Base-by-base conservation (phyloP, 1,140 invertebrate species). In the Drosophila melanica region DNA sequence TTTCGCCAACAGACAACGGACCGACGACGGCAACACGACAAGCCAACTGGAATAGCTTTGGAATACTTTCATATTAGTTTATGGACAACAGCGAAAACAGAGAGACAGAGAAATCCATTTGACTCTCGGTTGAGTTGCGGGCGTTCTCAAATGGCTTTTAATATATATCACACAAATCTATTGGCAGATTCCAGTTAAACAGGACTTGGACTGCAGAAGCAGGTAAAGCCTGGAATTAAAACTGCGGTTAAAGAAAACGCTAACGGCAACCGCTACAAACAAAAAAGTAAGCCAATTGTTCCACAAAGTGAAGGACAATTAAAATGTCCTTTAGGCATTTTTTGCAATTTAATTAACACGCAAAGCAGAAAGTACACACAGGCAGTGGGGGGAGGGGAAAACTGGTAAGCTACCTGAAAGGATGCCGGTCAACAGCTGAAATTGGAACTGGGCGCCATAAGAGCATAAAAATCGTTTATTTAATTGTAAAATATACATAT, bases 401-500 rank as follows among this genome's bases (percentile, higher is more conserved):
- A 18, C 27, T 35, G 30, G 51, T 7, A 44, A 18, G 42, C 42
- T 20, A 59, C 41, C 42, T 35, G 57, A 35, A 47, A 47, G 42
- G 42, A 59, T 59, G 64, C 16, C 45, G 30, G 20, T 14, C 48
- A 57, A 48, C 35, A 50, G 44, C 8, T 37, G 55, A 60, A 75
- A 68, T 50, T 66, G 54, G 47, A 78, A 53, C 68, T 62, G 78
- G 55, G 47, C 70, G 69, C 66, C 47, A 53, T 67, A 77, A 75
- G 84, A 62, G 69, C 63, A 73, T 68, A 66, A 72, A 84, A 80
- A 74, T 73, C 79, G 84, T 89, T 84, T 72, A 87, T 87, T 87
- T 87, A 87, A 87, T 87, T 89, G 85, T 73, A 89, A 89, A 89
- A 90, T 84, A 87, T 87, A 89, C 77, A 87, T 84, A 84, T 86